phyloP scores from a whole-genome alignment of 2,113 vertebrate genomes.

The Sturnira hondurensis region DNA sequence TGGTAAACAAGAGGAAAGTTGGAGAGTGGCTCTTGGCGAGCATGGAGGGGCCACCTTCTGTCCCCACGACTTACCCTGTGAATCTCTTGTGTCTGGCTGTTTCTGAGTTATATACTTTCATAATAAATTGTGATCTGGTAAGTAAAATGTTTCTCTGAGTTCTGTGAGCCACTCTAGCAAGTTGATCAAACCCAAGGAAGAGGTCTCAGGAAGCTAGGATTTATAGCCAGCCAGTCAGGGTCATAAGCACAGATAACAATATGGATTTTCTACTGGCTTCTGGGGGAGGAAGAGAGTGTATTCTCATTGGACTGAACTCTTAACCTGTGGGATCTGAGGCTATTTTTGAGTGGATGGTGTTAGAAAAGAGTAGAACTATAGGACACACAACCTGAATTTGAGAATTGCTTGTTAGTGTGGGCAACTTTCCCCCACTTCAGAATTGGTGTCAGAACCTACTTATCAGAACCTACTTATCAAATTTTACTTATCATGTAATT shows the following conservation, averaged over 20 bases:
- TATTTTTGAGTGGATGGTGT: background rate
- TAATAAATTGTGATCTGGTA: background rate
- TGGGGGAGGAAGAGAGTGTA: background rate
- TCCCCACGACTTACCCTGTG: background rate
- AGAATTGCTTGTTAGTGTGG: background rate
- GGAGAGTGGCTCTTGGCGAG: background rate
- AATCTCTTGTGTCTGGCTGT: background rate
- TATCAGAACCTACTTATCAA: no score
- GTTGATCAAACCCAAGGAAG: background rate
- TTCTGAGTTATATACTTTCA: background rate
- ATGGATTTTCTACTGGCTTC: background rate
- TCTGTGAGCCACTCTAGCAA: background rate
- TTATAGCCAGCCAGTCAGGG: background rate
- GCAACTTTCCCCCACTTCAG: background rate
- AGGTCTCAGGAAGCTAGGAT: background rate
- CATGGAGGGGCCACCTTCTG: no score
- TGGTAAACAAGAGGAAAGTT: background rate
- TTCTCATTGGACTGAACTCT: background rate
- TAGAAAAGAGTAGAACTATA: background rate
- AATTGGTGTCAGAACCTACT: background rate
- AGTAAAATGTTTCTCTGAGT: background rate
- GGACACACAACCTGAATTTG: background rate
- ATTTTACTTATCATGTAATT: background rate
- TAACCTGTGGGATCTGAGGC: no score
- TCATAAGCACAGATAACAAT: background rate